Conservation (phyloP, 2,113 vertebrate species). For the Falcunculus frontatus region DNA sequence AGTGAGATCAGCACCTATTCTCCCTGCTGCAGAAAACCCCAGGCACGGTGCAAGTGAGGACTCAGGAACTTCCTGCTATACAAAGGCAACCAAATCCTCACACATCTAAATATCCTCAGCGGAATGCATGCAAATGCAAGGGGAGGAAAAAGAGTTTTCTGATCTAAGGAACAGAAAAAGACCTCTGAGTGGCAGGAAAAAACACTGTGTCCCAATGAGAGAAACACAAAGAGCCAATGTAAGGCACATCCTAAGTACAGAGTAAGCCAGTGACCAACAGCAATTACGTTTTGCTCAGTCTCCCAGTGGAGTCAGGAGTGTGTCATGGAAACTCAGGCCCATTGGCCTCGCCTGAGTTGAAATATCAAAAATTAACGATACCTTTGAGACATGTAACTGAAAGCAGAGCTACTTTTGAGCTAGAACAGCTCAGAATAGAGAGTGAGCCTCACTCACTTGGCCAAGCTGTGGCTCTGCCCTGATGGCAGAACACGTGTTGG, state of each 20-base stretch:
- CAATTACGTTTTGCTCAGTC: not conserved
- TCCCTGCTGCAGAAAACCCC: not conserved
- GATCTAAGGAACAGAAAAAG: constrained; percentile 36
- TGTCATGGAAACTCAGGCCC: constrained; percentile 14
- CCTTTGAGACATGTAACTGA: constrained; percentile 15
- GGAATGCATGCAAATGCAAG: constrained; percentile 33
- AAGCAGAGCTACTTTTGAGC: not conserved
- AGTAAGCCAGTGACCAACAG: not conserved
- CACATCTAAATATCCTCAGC: not conserved
- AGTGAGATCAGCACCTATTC: not conserved
- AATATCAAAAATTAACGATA: constrained; percentile 9
- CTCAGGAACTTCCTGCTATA: constrained; percentile 8
- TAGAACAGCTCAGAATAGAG: not conserved
- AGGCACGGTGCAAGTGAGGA: not conserved
- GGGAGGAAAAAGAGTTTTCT: constrained; percentile 3
- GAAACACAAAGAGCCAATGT: constrained; percentile 9
- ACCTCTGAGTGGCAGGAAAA: constrained; percentile 9
- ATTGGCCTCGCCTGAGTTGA: not conserved
- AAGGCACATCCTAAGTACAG: not conserved
- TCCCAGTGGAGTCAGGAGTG: not conserved
- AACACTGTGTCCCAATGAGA: not conserved
- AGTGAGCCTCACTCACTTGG: not conserved
- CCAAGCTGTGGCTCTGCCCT: not conserved
- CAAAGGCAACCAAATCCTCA: constrained; percentile 42
- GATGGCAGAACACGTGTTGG: not conserved